Conservation (phyloP, 2,797 vertebrate genomes). For the Bufotes viridis region DNA sequence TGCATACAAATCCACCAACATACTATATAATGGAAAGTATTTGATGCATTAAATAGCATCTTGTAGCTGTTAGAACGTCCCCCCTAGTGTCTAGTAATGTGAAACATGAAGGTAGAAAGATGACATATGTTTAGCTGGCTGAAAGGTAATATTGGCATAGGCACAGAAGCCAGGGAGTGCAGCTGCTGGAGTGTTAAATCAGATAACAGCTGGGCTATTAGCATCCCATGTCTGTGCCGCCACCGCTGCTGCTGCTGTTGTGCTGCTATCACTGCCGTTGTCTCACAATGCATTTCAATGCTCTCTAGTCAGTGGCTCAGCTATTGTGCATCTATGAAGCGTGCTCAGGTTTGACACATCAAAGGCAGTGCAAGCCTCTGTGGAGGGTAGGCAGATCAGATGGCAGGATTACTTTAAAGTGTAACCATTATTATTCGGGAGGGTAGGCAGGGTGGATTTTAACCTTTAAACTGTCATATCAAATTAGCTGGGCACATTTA, state of each 20-base stretch:
- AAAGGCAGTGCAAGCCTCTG: conserved; percentile 70
- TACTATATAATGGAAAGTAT: no score
- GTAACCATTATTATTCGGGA: conserved; percentile 63
- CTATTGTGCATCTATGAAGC: conserved; percentile 74
- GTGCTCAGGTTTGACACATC: conserved; percentile 70
- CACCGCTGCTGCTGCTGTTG: conserved; percentile 54
- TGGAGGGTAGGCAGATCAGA: conserved; percentile 69
- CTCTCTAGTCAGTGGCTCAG: conserved; percentile 70
- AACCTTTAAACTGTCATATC: conserved; percentile 52
- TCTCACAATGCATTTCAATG: conserved; percentile 68
- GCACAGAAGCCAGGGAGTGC: conserved; percentile 67
- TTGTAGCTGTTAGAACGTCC: background rate
- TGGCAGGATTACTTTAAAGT: conserved; percentile 71
- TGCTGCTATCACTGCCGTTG: conserved; percentile 71
- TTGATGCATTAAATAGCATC: background rate
- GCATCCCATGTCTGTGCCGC: conserved; percentile 42
- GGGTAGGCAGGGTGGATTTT: conserved; percentile 39
- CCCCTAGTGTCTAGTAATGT: background rate
- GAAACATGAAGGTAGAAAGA: conserved; percentile 60
- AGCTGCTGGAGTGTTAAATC: conserved; percentile 75
- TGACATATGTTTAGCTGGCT: conserved; percentile 74
- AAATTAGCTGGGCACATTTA: background rate
- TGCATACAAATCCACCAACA: no score
- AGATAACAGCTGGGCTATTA: conserved; percentile 72
- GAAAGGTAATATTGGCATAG: conserved; percentile 73